Evolutionary conservation across 2,888 invertebrate genomes (phyloP), one percentile per base, ranked within the genome.

Genomic region (Amblyteles armatorius): DNA sequence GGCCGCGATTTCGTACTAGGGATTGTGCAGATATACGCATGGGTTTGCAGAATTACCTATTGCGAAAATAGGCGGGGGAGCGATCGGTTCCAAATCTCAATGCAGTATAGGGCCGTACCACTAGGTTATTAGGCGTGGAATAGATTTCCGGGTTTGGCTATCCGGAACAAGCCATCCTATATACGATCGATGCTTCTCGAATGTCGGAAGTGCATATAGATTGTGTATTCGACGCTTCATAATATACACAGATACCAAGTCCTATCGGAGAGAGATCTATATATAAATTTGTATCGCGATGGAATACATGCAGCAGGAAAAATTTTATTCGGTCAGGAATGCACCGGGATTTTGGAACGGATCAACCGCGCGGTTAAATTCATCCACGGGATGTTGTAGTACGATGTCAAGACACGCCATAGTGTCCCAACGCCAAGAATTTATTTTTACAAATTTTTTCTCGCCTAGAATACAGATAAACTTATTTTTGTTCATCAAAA

Each of bases 51-150:
- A 22, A 55, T 55, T 26, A 57, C 29, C n/a, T 63, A 65, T 76
- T 50, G 29, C 63, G 50, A 63, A 50, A 50, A 57, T 57, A 13
- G 57, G 4, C 3, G 11, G 57, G 13, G 65, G 40, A 40, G 7
- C 57, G 55, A 78, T 68, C 68, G 55, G 16, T 69, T 40, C 55
- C 68, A 33, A 78, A 57, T 78, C 57, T 33, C 26, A 68, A 68
- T 55, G 78, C 68, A 0, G 22, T 22, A 36, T 40, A n/a, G 57
- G 55, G 22, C 63, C 33, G 33, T 52, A 40, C 57, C 57, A 52
- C 52, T 78, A 60, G 78, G 60, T 76, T 80, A 83, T 83, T 65
- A 83, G 76, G 74, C 63, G 44, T 36, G 55, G 65, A 80, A 80
- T 77, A 71, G 77, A 81, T 80, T 77, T 80, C 77, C 77, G 72